Evolutionary conservation across 2,113 vertebrate species (phyloP).

Genomic region (Semnopithecus entellus): DNA sequence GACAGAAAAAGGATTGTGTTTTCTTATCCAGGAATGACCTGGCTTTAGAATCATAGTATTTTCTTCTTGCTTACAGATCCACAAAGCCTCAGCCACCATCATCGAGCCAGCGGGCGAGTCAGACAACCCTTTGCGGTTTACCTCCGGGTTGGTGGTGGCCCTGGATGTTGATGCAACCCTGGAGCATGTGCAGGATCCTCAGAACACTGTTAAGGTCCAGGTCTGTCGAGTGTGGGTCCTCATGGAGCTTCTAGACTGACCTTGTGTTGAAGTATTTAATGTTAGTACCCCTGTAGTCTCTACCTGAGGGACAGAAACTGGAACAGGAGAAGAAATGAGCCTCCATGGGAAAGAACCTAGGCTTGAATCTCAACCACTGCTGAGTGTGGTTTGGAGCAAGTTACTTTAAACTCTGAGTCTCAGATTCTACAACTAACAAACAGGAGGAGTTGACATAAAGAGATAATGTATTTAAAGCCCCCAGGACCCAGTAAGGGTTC

Average conservation of each 20-base stretch:
- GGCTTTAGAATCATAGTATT: neutral
- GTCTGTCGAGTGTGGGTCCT: slow-evolving; percentile 84
- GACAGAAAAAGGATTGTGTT: neutral
- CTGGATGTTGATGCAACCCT: slow-evolving; percentile 95
- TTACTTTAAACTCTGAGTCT: neutral
- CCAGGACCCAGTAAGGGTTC: neutral
- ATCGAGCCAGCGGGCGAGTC: slow-evolving; percentile 97
- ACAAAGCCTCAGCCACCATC: slow-evolving; percentile 93
- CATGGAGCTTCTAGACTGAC: neutral
- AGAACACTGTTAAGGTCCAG: slow-evolving; percentile 95
- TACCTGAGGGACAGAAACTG: neutral
- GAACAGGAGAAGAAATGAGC: neutral
- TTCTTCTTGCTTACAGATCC: slow-evolving; percentile 86
- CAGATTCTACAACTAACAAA: neutral
- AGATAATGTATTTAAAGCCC: neutral
- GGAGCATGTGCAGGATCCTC: slow-evolving; percentile 95
- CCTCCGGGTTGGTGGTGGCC: slow-evolving; percentile 94
- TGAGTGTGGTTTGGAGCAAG: neutral
- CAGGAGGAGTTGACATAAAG: neutral
- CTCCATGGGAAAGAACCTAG: neutral
- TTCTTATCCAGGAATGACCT: neutral
- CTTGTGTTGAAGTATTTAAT: neutral
- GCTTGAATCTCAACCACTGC: neutral
- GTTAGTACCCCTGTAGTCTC: neutral
- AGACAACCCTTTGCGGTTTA: slow-evolving; percentile 96